Base-by-base conservation (phyloP, 2,113 vertebrate species). In the Nettapus auritus region DNA sequence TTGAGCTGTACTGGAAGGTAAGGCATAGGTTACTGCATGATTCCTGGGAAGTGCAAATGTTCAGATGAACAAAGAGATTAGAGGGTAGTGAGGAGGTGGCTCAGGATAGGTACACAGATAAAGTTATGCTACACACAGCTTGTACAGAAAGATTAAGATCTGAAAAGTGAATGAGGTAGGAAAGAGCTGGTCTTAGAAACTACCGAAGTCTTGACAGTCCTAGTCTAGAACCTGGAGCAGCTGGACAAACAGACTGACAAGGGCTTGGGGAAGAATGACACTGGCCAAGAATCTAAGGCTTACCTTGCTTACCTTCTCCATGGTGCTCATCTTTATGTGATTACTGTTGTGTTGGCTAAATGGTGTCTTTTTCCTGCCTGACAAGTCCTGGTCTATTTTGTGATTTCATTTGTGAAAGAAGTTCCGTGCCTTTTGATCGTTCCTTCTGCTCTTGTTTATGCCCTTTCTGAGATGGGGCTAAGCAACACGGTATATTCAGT, bases 401-500 rank as follows among this genome's bases (percentile, higher is more conserved):
- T 42, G 28, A 20, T 52, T 74, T 88, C 1, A 0, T 67, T 55
- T 62, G 33, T 74, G 50, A 52, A 62, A 46, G 25, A 8, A 66
- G 15, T 8, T 82, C 17, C 6, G 0, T 15, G 40, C 33, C 50
- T 69, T 69, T 44, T 55, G 10, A 7, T 57, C 13, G 9, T 11
- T 76, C 26, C 76, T 75, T 63, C 53, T 89, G 42, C 14, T 31
- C 16, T 38, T 84, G 48, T 10, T 70, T 81, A 66, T 44, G 55
- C 20, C 20, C 57, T 79, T 56, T 31, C 78, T 29, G 34, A 85
- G 56, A 4, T 11, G 16, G 19, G 22, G 29, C 33, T 17, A 40
- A 77, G 33, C 25, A 36, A 19, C 5, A 1, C 0, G 0, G 16
- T 38, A 3, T 25, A 38, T 17, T 48, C 33, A 50, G n/a, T 40